Conservation (phyloP, 2,797 vertebrate species). For the Crocodylus rhombifer region DNA sequence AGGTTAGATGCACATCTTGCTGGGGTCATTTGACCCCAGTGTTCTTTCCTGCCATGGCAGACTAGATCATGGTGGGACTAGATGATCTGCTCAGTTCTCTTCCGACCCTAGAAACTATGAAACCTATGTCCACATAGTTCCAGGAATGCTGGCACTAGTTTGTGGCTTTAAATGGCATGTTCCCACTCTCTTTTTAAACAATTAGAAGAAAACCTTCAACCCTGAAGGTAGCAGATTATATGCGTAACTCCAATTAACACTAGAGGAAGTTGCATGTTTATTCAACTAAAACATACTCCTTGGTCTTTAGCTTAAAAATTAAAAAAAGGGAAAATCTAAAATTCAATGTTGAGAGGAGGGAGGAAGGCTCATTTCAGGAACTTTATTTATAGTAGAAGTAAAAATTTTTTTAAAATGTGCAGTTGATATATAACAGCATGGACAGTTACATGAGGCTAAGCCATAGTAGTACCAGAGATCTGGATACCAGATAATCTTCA, state of each 20-base stretch:
- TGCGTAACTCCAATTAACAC: slow-evolving; percentile 5
- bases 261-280: slow-evolving; percentile 16
- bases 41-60: too few relatives aligned
- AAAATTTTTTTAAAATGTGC: not conserved
- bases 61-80: too few relatives aligned
- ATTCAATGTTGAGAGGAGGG: slow-evolving; percentile 1
- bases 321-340: not conserved
- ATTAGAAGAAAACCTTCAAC: not conserved
- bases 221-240: not conserved
- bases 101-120: too few relatives aligned
- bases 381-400: not conserved
- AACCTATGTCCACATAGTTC: not conserved
- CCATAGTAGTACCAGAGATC: slow-evolving; percentile 34
- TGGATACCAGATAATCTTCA: slow-evolving; percentile 27
- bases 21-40: too few relatives aligned
- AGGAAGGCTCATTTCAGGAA: slow-evolving; percentile 22
- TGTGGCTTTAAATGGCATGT: not conserved
- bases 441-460: slow-evolving; percentile 34
- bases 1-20: too few relatives aligned
- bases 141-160: slow-evolving; percentile 10
- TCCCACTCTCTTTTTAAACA: slow-evolving; percentile 19
- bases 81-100: too few relatives aligned
- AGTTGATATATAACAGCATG: slow-evolving; percentile 22
- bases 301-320: slow-evolving; percentile 12
- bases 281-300: slow-evolving; percentile 42